Base-by-base conservation (phyloP, 2,888 invertebrate genomes). In the Calliopum simillimum region DNA sequence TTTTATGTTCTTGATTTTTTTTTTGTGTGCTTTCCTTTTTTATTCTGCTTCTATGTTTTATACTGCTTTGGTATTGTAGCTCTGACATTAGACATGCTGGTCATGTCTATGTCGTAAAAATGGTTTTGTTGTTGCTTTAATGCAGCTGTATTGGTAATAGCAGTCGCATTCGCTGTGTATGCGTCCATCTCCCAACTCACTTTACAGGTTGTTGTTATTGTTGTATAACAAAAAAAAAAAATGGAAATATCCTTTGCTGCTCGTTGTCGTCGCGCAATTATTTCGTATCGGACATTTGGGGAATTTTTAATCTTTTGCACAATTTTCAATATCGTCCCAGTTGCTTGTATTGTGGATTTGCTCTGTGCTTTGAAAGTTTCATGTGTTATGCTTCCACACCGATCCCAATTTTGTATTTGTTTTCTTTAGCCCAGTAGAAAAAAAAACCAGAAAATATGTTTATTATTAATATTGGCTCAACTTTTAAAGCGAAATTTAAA, bases 81-180 rank as follows among this genome's bases (percentile, higher is more conserved):
- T n/a, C n/a, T 55, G 43, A 65, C 56, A 71, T 70, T 71, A 58
- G 63, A 25, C 53, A 73, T 72, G 68, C 71, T 65, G 68, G 71
- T 73, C 73, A 73, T 73, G 73, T 73, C 46, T 71, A 56, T 59
- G 68, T 69, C 68, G 70, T 73, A 68, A 68, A 69, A 71, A 68
- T 70, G 70, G 69, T 68, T 69, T 70, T 62, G 58, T 46, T 53
- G 21, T 61, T 63, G 6, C 55, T 25, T 33, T 63, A 8, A 16
- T 21, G 43, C 51, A 41, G 16, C 51, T 33, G 33, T 64, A 12
- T 16, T 11, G 16, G 12, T 19, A 21, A 16, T 43, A 25, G 12
- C 47, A 19, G 19, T 51, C 49, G 16, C 61, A 13, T 25, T 61
- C 43, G 12, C 19, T 19, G 19, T 61, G 13, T 66, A n/a, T 41